Base-by-base conservation (phyloP, 2,797 vertebrate species). In the Bovichtus diacanthus region DNA sequence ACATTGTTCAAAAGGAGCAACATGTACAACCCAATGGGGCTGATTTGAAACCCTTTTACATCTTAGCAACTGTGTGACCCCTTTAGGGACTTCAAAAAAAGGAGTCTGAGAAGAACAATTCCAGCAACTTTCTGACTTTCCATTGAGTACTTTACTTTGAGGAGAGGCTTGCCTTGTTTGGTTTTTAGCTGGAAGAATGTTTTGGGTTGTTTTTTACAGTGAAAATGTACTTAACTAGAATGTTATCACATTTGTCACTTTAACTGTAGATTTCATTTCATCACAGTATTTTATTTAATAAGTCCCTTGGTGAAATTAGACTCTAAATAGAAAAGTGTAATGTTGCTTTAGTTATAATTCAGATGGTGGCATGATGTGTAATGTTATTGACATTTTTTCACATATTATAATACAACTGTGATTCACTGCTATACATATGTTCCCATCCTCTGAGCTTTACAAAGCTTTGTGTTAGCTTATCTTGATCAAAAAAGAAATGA, bases 41-140 rank as follows among this genome's bases (percentile, higher is more conserved):
- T 27, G 43, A 54, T 16, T 53, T 31, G 6, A 64, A 36, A 18
- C 10, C 15, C 16, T 66, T 63, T 27, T 36, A 29, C 47, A 46
- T 49, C 25, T 51, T 21, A 55, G 3, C 7, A 70, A 39, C 29
- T 15, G 39, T 73, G 59, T 49, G 69, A 67, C n/a, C n/a, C 31
- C 3, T 47, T 65, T 9, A 27, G 21, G 13, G 25, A 27, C 15
- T 44, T 70, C 0, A 55, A 16, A 49, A 38, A 62, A 16, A 27
- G n/a, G 10, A 38, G n/a, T 7, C 13, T 53, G 54, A 16, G 38
- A 41, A 12, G 29, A 41, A 38, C 9, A 41, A 56, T 16, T 38
- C 36, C 18, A 51, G 12, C 13, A 51, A 4, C 3, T 13, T 66
- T 60, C 19, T 76, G 49, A n/a, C 19, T 6, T 5, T 29, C 58